Evolutionary conservation across 2,888 invertebrate genomes (phyloP).

Genomic region (Pyrrhia umbra): DNA sequence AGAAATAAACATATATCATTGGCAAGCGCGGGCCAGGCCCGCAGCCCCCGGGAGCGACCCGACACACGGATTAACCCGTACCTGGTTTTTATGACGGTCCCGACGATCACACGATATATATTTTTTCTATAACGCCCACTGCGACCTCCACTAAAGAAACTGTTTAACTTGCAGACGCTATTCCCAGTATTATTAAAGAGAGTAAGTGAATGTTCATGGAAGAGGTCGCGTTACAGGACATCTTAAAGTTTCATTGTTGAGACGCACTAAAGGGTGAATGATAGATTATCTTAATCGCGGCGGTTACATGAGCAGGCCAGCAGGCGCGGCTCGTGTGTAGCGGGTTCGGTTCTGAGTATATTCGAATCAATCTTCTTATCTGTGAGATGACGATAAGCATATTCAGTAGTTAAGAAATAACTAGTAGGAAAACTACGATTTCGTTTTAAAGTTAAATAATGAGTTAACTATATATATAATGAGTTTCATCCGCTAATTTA

Average conservation of each 20-base stretch:
- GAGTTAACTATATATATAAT: too few species aligned
- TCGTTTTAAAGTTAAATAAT: too few species aligned
- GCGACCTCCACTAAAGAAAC: constrained; percentile 44
- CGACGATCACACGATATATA: constrained; percentile 51
- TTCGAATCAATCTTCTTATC: too few species aligned
- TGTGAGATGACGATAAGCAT: too few species aligned
- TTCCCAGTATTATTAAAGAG: constrained; percentile 37
- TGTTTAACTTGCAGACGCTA: constrained; percentile 40
- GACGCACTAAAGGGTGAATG: neutral
- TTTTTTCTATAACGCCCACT: constrained; percentile 37
- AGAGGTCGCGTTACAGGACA: neutral
- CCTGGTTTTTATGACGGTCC: constrained; percentile 58
- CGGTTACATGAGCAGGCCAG: too few species aligned
- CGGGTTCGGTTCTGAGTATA: too few species aligned
- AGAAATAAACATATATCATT: constrained; percentile 51
- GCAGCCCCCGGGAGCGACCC: constrained; percentile 6
- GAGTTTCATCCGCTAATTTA: too few species aligned
- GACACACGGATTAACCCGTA: constrained; percentile 44
- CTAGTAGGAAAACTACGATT: too few species aligned
- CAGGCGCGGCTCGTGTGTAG: too few species aligned
- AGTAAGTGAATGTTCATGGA: constrained; percentile 13
- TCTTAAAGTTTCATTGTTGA: neutral
- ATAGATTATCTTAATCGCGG: neutral
- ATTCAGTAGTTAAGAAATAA: too few species aligned
- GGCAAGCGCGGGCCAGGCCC: constrained; percentile 17